Conservation (phyloP, 2,113 vertebrate genomes). For the Apteryx owenii region DNA sequence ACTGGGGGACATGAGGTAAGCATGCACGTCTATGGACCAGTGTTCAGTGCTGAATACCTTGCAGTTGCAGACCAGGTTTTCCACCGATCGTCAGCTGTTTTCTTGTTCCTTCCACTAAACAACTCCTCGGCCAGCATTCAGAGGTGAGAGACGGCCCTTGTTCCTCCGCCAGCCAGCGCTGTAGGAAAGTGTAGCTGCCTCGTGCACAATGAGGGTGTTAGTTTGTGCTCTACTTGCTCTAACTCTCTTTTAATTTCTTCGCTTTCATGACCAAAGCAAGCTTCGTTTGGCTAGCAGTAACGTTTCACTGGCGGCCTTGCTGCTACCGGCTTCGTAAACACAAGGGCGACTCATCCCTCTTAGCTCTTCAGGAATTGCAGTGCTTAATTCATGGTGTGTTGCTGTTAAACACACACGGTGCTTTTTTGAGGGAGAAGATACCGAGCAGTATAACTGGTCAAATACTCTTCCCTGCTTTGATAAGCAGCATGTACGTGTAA, state of each 20-base stretch:
- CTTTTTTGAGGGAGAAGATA: fast-evolving
- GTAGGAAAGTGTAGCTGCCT: neutral
- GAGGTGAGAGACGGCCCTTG: neutral
- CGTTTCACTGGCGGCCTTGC: fast-evolving
- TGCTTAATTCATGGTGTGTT: neutral
- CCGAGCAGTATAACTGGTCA: fast-evolving
- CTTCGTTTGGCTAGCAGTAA: neutral
- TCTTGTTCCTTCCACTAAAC: neutral
- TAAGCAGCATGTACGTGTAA: fast-evolving
- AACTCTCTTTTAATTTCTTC: neutral
- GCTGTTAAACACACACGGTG: neutral
- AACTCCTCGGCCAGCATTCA: fast-evolving
- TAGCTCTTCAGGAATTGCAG: fast-evolving
- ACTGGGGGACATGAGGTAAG: fast-evolving
- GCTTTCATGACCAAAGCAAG: fast-evolving
- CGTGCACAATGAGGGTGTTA: fast-evolving
- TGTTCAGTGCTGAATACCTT: fast-evolving
- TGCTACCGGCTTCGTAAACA: neutral
- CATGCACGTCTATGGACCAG: neutral
- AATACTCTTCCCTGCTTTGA: neutral
- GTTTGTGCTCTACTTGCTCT: neutral
- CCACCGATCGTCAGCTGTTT: fast-evolving
- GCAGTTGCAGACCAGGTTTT: neutral
- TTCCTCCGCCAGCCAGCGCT: too few species aligned
- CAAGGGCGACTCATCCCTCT: fast-evolving